A percentile compares a stretch with the other conserved stretches of the same genome.
Evolutionary conservation across 1,140 invertebrate genomes (phyloP).

Genomic region (Penaeus vannamei): DNA sequence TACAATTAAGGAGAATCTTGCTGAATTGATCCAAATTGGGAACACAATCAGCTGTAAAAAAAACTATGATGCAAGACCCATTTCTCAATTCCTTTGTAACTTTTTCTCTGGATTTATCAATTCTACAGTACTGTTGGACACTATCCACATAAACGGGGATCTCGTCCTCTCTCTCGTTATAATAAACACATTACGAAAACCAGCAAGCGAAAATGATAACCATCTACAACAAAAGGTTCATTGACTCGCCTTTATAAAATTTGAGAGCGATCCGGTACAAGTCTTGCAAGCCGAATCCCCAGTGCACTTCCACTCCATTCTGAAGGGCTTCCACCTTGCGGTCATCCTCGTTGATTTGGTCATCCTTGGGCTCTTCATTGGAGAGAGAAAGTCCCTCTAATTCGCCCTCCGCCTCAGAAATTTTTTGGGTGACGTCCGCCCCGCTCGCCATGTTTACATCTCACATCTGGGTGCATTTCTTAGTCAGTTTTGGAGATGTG

Average conservation of each 20-base stretch:
- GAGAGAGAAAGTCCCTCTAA: neutral
- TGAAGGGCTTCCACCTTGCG: neutral
- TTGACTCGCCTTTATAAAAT: conserved; percentile 51
- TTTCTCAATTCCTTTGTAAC: no score
- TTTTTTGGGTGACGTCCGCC: conserved; percentile 34
- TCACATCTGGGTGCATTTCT: conserved; percentile 56
- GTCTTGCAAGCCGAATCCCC: conserved; percentile 48
- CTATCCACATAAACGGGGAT: no score
- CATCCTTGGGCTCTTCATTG: neutral
- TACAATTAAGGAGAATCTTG: no score
- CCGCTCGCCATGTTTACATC: conserved; percentile 62
- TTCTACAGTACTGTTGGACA: no score
- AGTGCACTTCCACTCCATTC: conserved; percentile 56
- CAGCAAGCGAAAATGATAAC: no score
- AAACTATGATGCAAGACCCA: no score
- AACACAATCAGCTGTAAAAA: no score
- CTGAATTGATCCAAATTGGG: no score
- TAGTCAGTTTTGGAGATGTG: neutral
- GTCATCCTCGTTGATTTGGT: neutral
- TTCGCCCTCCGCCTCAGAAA: conserved; percentile 22
- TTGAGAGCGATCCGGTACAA: conserved; percentile 57
- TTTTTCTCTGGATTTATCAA: no score
- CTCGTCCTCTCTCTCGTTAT: no score
- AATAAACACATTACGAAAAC: no score
- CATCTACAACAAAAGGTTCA: no score